phyloP scores from a whole-genome alignment of 2,888 invertebrate genomes.

The Beris chalybata region DNA sequence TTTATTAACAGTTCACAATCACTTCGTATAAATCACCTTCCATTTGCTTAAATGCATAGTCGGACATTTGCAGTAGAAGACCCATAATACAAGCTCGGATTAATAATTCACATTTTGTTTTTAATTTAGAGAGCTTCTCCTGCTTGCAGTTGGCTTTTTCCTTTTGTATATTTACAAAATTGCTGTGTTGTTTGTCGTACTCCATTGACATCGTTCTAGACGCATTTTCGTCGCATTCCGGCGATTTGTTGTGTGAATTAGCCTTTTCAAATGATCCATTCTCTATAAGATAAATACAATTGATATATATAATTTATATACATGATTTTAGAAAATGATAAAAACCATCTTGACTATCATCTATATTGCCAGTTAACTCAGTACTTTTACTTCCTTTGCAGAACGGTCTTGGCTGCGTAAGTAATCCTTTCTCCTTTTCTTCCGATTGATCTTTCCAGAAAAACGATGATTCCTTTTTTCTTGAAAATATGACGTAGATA shows the following conservation, averaged over 20 bases:
- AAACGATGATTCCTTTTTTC: no score
- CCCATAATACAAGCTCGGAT: slow-evolving; percentile 83
- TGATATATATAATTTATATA: slow-evolving; percentile 41
- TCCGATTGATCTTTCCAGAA: no score
- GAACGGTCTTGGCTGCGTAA: no score
- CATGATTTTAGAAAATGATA: no score
- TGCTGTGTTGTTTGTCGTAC: slow-evolving; percentile 61
- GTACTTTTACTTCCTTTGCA: no score
- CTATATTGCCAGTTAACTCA: no score
- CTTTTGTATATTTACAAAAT: slow-evolving; percentile 61
- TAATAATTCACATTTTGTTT: slow-evolving; percentile 70
- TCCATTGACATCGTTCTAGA: slow-evolving; percentile 60
- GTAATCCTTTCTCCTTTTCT: no score
- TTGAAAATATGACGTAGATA: no score
- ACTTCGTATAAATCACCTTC: slow-evolving; percentile 64
- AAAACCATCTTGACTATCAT: no score
- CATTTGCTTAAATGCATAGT: slow-evolving; percentile 82
- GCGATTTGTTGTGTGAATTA: slow-evolving; percentile 61
- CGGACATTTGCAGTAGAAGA: slow-evolving; percentile 74
- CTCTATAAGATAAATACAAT: slow-evolving; percentile 57
- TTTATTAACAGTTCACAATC: slow-evolving; percentile 21
- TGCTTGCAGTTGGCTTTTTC: slow-evolving; percentile 79
- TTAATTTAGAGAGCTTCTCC: slow-evolving; percentile 74
- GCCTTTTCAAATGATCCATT: slow-evolving; percentile 54
- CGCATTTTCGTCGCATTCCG: slow-evolving; percentile 56